Percentiles rank a stretch among this genome's conserved stretches.
These are phyloP conservation scores for Micropoecilia bifurca DNA, from an alignment of 2,797 vertebrate genomes.

Conservation along the genomic window DNA sequence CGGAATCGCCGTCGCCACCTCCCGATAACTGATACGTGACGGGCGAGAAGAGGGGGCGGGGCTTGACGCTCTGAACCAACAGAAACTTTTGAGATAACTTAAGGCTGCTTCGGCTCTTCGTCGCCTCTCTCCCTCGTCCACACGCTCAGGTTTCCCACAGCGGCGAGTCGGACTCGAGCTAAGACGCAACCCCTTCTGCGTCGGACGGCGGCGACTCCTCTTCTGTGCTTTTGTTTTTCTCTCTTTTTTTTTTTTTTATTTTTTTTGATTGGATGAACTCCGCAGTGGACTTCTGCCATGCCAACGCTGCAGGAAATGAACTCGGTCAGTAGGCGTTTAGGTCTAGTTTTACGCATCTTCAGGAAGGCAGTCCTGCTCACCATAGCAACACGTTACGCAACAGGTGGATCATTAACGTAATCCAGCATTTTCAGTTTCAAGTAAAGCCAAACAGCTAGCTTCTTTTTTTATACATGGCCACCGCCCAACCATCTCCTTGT, in stretches of 20 bases:
- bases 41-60: slow-evolving; percentile 7
- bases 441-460: slow-evolving; percentile 30
- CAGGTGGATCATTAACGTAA: slow-evolving; percentile 4
- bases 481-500: slow-evolving; percentile 25
- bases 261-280: background rate
- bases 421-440: slow-evolving; percentile 27
- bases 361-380: slow-evolving; percentile 6
- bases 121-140: slow-evolving; percentile 38
- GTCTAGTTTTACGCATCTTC: slow-evolving; percentile 43
- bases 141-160: slow-evolving; percentile 50
- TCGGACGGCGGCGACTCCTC: slow-evolving; percentile 53
- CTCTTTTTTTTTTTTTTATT: slow-evolving; percentile 12
- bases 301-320: slow-evolving; percentile 21
- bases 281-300: slow-evolving; percentile 39
- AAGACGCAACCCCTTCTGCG: slow-evolving; percentile 39
- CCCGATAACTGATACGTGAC: slow-evolving; percentile 81
- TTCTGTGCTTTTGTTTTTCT: slow-evolving; percentile 9
- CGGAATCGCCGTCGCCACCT: slow-evolving; percentile 49
- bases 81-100: slow-evolving; percentile 38
- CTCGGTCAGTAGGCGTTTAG: slow-evolving; percentile 23
- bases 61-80: slow-evolving; percentile 52
- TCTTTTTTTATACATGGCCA: slow-evolving; percentile 46
- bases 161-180: slow-evolving; percentile 47
- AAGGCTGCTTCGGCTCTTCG: slow-evolving; percentile 33
- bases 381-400: slow-evolving; percentile 37